Percentiles rank a stretch among this genome's conserved stretches.
These are phyloP conservation scores for Peromyscus californicus DNA, from an alignment of 2,113 vertebrate genomes.

Conservation along the genomic window DNA sequence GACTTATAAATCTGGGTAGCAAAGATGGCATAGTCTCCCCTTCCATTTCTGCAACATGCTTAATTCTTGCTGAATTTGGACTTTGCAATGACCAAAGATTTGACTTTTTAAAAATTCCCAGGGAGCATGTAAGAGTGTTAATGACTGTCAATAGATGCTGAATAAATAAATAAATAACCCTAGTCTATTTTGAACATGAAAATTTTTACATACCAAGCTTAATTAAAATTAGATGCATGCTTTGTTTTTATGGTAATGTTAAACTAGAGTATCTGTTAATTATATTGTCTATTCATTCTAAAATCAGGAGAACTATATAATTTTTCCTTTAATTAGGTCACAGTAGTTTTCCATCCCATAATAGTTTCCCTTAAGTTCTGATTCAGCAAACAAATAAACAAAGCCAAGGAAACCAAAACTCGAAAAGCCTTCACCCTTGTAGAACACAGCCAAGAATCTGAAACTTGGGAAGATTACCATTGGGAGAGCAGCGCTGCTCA, in stretches of 20 bases:
- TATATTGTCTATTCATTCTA: neutral
- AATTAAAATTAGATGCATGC: neutral
- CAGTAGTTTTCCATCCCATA: conserved; percentile 17
- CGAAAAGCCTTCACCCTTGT: neutral
- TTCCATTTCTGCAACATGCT: conserved; percentile 3
- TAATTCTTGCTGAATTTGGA: conserved; percentile 57
- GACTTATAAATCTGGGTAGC: neutral
- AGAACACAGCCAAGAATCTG: conserved; percentile 27
- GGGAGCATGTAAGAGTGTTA: conserved; percentile 11
- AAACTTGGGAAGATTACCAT: conserved; percentile 52
- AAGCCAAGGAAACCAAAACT: neutral
- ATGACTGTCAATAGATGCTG: neutral
- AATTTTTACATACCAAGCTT: neutral
- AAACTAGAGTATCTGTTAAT: neutral
- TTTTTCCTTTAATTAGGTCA: neutral
- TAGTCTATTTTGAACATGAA: neutral
- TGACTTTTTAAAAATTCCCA: neutral
- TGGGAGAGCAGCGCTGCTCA: neutral
- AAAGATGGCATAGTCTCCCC: neutral
- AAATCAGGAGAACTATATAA: neutral
- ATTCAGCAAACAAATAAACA: conserved; percentile 34
- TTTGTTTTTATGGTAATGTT: conserved; percentile 50
- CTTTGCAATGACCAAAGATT: neutral
- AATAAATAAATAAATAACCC: neutral
- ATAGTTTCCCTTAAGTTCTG: conserved; percentile 1